Evolutionary conservation across 2,888 invertebrate species (phyloP), one percentile per base, ranked within the genome.

Genomic region (Criorhina ranunculi): DNA sequence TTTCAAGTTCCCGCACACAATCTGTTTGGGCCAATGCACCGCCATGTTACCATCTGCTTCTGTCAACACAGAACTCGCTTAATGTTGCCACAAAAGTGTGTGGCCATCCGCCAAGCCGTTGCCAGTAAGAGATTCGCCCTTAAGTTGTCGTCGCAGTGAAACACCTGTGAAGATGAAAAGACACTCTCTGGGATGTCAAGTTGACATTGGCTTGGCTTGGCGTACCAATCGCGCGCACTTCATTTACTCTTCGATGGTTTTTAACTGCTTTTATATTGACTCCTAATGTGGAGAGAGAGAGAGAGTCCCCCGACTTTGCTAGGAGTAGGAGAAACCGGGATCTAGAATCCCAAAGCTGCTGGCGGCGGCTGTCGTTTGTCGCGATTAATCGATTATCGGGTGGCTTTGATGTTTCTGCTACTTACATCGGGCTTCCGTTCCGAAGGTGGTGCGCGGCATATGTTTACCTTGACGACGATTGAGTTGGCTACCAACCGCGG

Each of bases 221-320:
- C 37, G 69, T 75, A 80, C 79, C 85, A 80, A 80, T 85, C 55
- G 85, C 82, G 60, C 66, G 72, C 75, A 85, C 85, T 85, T 85
- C 85, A 85, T 85, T 85, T 85, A 85, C 85, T 76, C 66, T 64
- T 80, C 80, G 80, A 85, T 85, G 85, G 80, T 64, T 76, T 80
- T 85, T 70, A 80, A 80, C 80, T 80, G 75, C 70, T 80, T 85
- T 85, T 75, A 64, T 85, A 69, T 85, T 85, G 85, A 85, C 80
- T 85, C 70, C 59, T 70, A 59, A 80, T 70, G 37, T 35, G 46
- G 40, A 8, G 62, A 15, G 51, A 8, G 62, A 15, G 51, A 24
- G 12, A 40, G 51, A 33, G 12, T 15, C 44, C 9, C 24, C 35
- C 24, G 46, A 15, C 17, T 40, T n/a, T 15, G 33, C 59, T 53